phyloP scores from a whole-genome alignment of 2,888 invertebrate species.

The Plusia festucae region DNA sequence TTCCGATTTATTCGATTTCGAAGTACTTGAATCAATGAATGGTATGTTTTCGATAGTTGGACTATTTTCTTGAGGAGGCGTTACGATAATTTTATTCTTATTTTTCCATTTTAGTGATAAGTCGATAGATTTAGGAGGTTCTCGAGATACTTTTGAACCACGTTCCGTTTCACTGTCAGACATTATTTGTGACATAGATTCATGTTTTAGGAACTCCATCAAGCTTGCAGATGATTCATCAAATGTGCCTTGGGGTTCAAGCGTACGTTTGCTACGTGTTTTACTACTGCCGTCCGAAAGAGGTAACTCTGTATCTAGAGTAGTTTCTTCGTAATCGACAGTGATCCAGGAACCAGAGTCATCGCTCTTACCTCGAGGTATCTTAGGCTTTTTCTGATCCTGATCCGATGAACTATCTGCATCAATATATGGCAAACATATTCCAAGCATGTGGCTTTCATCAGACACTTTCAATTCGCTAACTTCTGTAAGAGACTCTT shows the following conservation, averaged over 20 bases:
- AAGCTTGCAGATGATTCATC: conserved; percentile 89
- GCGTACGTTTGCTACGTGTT: conserved; percentile 65
- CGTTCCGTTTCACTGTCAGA: conserved; percentile 84
- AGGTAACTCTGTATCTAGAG: conserved; percentile 87
- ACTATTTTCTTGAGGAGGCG: conserved; percentile 90
- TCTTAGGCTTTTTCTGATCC: conserved; percentile 75
- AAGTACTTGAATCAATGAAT: conserved; percentile 82
- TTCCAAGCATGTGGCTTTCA: conserved; percentile 84
- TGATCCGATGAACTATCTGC: conserved; percentile 88
- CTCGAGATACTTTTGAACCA: conserved; percentile 69
- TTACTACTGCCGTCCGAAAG: conserved; percentile 84
- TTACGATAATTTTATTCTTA: conserved; percentile 90
- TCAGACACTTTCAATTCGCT: conserved; percentile 90
- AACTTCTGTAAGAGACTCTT: conserved; percentile 92
- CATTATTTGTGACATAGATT: conserved; percentile 78
- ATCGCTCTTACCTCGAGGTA: conserved; percentile 90
- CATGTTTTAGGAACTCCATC: conserved; percentile 84
- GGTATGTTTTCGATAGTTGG: conserved; percentile 89
- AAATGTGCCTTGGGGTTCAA: conserved; percentile 90
- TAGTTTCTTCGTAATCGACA: conserved; percentile 92
- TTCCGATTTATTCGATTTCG: conserved; percentile 82
- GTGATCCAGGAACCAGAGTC: conserved; percentile 92
- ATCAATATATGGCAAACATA: conserved; percentile 87
- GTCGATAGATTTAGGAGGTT: conserved; percentile 74
- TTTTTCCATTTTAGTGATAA: conserved; percentile 84